Evolutionary conservation across 2,888 invertebrate species (phyloP).

Genomic region (Acrocera orbiculus): DNA sequence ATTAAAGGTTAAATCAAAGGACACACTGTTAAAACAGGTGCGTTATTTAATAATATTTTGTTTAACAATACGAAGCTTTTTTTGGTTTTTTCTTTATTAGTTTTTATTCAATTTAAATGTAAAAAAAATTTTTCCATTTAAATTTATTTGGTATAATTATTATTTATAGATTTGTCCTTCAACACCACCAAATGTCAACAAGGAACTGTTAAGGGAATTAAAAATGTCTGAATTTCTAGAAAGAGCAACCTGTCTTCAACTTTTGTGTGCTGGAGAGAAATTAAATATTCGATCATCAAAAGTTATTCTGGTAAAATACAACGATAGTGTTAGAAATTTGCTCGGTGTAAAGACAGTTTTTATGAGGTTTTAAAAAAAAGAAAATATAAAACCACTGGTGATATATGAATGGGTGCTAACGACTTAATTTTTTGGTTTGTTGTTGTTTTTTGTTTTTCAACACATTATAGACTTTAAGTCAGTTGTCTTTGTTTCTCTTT

Average conservation of each 20-base stretch:
- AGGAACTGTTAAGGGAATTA: slow-evolving; percentile 43
- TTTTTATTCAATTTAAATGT: not conserved
- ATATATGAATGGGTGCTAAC: slow-evolving; percentile 6
- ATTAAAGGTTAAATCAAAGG: slow-evolving; percentile 63
- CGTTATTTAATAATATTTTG: too few relatives aligned
- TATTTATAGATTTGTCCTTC: slow-evolving; percentile 26
- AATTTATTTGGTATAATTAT: too few relatives aligned
- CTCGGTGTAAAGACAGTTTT: slow-evolving; percentile 62
- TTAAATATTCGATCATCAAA: slow-evolving; percentile 64
- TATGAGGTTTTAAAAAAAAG: slow-evolving; percentile 40
- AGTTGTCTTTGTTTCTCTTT: too few relatives aligned
- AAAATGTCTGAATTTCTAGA: slow-evolving; percentile 66
- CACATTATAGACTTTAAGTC: not conserved
- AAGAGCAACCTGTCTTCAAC: slow-evolving; percentile 61
- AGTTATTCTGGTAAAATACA: slow-evolving; percentile 66
- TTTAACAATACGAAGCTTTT: too few relatives aligned
- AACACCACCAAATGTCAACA: slow-evolving; percentile 19
- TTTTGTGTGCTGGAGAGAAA: slow-evolving; percentile 60
- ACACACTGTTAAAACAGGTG: slow-evolving; percentile 54
- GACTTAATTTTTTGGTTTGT: too few relatives aligned
- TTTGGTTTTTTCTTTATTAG: not conserved
- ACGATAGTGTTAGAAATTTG: slow-evolving; percentile 64
- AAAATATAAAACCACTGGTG: slow-evolving; percentile 8
- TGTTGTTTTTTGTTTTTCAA: too few relatives aligned
- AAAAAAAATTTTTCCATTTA: not conserved